Base-by-base conservation (phyloP, 2,113 vertebrate species). In the Zosterops lateralis region DNA sequence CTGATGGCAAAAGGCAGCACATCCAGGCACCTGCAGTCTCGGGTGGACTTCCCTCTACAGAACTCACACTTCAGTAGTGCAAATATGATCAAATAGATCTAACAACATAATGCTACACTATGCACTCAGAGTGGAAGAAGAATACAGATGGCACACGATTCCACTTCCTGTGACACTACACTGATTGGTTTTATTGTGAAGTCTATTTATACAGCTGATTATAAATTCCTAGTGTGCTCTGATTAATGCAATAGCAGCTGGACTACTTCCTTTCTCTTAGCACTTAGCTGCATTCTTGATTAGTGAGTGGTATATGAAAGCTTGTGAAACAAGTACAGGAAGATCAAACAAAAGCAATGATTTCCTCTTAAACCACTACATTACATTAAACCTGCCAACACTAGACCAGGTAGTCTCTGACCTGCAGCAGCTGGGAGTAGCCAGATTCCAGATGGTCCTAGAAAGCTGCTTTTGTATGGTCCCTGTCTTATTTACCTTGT, bases 201-300 rank as follows among this genome's bases (percentile, higher is more conserved):
- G 26, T 60, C 78, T 83, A 44, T 77, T 94, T 75, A 73, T 44
- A 84, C 70, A 82, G 74, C 66, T 93, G 70, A 94, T 91, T 71
- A 94, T 64, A 31, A 93, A 94, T 91, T 95, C 78, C 74, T 82
- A 71, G 61, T 44, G 53, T 56, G 82, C 40, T 71, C 26, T 47
- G 66, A 94, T 82, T 87, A 90, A 81, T 60, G 62, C 88, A 84
- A 75, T 38, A 75, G 82, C 92, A 90, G 85, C 85, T 93, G 82
- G 53, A 89, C 78, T 78, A 51, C 57, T 91, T 94, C 61, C 78
- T 67, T 91, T 91, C 82, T 67, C 75, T 82, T 64, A 70, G 70
- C 70, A 81, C 57, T 94, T 71, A 78, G 60, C 85, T 75, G 32
- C 12, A 4, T 18, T 82, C 78, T 82, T 95, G 92, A 89, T 90